Evolutionary conservation across 1,140 invertebrate species (phyloP).

Genomic region (Pantala flavescens): DNA sequence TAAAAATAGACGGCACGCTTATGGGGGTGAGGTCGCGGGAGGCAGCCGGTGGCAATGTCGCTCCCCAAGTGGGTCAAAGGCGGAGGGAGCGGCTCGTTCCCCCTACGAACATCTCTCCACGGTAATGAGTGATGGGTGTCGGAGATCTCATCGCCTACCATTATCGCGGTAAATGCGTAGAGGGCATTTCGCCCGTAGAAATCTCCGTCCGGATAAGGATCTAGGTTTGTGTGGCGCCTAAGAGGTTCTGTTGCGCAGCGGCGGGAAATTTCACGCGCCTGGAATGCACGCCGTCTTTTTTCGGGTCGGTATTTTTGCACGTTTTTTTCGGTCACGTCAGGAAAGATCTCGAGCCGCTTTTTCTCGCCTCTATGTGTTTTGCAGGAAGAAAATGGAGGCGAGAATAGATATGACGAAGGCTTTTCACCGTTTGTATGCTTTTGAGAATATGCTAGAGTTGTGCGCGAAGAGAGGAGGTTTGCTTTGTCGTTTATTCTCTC

Average conservation of each 20-base stretch:
- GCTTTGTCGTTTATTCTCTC: too few species aligned
- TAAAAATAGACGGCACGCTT: too few species aligned
- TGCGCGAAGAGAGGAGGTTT: too few species aligned
- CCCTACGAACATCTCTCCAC: background rate
- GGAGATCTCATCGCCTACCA: background rate
- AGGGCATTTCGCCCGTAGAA: background rate
- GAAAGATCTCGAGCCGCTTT: background rate
- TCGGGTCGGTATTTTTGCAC: too few species aligned
- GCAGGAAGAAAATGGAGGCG: background rate
- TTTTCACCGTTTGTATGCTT: too few species aligned
- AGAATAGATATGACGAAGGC: too few species aligned
- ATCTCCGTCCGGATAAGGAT: background rate
- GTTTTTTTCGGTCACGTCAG: background rate
- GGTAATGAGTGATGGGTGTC: background rate
- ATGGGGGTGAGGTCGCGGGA: background rate
- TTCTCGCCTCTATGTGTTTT: background rate
- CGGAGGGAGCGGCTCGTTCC: background rate
- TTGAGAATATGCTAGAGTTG: too few species aligned
- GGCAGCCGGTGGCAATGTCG: background rate
- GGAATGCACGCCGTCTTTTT: background rate
- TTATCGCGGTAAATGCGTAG: background rate
- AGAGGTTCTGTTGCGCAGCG: slow-evolving; percentile 2
- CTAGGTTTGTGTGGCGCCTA: background rate
- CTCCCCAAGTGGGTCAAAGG: background rate
- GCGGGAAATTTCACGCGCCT: background rate